phyloP scores from a whole-genome alignment of 2,888 invertebrate genomes.

The Lepidochitona cinerea region DNA sequence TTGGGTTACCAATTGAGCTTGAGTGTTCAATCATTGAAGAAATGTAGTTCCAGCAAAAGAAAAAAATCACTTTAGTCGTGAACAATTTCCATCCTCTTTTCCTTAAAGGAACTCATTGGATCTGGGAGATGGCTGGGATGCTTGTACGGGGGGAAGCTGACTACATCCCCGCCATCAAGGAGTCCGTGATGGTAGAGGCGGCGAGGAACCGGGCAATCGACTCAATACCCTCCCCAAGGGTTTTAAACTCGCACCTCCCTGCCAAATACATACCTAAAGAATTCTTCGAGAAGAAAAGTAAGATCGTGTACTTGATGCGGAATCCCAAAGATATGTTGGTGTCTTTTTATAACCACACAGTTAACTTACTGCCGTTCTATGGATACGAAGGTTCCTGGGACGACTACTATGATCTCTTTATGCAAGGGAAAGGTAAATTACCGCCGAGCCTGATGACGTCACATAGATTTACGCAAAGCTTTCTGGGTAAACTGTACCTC shows the following conservation, averaged over 20 bases:
- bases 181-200: slow-evolving; percentile 44
- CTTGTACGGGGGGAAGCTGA: slow-evolving; percentile 37
- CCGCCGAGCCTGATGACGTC: no score
- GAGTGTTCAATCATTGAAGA: no score
- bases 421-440: slow-evolving; percentile 22
- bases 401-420: slow-evolving; percentile 18
- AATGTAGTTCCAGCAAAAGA: no score
- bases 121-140: slow-evolving; percentile 50
- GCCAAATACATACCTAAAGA: slow-evolving; percentile 38
- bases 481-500: no score
- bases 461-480: no score
- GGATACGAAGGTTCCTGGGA: slow-evolving; percentile 20
- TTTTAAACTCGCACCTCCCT: slow-evolving; percentile 44
- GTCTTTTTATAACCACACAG: slow-evolving; percentile 45
- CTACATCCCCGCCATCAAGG: slow-evolving; percentile 40
- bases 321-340: slow-evolving; percentile 51
- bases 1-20: no score
- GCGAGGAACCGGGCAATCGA: slow-evolving; percentile 28
- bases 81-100: no score
- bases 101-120: slow-evolving; percentile 53
- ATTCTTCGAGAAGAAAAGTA: slow-evolving; percentile 32
- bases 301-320: slow-evolving; percentile 43
- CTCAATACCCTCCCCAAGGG: slow-evolving; percentile 35
- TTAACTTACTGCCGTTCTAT: slow-evolving; percentile 29
- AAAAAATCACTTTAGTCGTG: no score